These are phyloP conservation scores for Cristatella mucedo DNA, from an alignment of 2,888 invertebrate species.

Conservation along the genomic window DNA sequence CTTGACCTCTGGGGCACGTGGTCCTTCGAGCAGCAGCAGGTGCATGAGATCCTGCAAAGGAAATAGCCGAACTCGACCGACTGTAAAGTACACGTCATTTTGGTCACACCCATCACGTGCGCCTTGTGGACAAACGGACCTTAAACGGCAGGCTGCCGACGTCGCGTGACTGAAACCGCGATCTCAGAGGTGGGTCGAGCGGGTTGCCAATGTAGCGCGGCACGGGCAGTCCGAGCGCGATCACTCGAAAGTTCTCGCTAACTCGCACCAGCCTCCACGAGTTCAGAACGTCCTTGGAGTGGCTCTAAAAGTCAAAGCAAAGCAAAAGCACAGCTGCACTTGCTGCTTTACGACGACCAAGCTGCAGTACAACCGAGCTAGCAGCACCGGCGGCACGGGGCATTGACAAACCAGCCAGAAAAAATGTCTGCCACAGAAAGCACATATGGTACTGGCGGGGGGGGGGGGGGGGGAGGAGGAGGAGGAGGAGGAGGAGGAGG, in stretches of 20 bases:
- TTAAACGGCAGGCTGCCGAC: conserved; percentile 46
- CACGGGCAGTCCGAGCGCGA: conserved; percentile 35
- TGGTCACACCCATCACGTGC: neutral
- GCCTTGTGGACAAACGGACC: conserved; percentile 16
- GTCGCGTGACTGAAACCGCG: conserved; percentile 82
- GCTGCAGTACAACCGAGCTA: neutral
- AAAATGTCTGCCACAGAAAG: no score
- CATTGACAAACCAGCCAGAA: no score
- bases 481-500: no score
- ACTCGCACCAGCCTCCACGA: conserved; percentile 78
- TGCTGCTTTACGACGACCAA: neutral
- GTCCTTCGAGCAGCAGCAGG: conserved; percentile 35
- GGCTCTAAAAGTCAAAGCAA: conserved; percentile 46
- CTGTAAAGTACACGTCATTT: neutral
- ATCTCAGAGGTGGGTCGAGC: conserved; percentile 81
- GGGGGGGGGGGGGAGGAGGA: no score
- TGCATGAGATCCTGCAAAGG: conserved; percentile 45
- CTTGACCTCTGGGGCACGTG: no score
- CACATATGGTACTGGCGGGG: no score
- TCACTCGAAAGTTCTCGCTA: conserved; percentile 64
- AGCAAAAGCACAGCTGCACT: neutral
- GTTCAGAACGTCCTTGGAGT: conserved; percentile 60
- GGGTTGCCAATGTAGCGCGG: conserved; percentile 57
- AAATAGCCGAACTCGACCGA: neutral
- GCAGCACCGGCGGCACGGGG: neutral